Evolutionary conservation across 2,888 invertebrate genomes (phyloP).

Genomic region (Callosobruchus maculatus): DNA sequence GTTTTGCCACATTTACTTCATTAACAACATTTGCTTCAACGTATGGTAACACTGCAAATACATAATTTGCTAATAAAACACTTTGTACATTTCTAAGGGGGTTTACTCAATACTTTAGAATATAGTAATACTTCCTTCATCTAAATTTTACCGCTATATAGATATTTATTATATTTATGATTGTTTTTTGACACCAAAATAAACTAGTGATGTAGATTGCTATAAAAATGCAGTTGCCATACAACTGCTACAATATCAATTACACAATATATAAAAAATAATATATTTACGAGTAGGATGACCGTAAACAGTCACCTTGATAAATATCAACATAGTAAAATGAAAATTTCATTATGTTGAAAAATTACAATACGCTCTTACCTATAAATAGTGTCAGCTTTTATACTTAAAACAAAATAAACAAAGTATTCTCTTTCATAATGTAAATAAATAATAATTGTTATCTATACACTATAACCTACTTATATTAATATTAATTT

Average conservation of each 20-base stretch:
- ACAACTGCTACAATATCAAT: too few relatives aligned
- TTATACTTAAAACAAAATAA: background rate
- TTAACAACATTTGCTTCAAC: too few relatives aligned
- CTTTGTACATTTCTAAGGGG: background rate
- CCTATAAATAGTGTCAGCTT: background rate
- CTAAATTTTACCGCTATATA: background rate
- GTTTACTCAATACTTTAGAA: background rate
- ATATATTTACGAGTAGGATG: too few relatives aligned
- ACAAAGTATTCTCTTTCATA: background rate
- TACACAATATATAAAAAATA: too few relatives aligned
- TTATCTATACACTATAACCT: background rate
- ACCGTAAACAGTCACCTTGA: too few relatives aligned
- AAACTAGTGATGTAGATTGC: background rate
- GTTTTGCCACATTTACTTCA: too few relatives aligned
- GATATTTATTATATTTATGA: background rate
- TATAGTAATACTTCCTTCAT: background rate
- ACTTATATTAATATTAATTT: background rate
- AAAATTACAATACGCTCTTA: background rate
- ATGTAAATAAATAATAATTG: background rate
- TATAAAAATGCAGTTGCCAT: background rate
- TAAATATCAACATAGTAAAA: background rate
- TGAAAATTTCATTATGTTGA: background rate
- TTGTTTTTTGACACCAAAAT: background rate
- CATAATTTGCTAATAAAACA: background rate
- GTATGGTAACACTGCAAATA: background rate